Percentiles rank a stretch among this genome's conserved stretches.
Conservation (phyloP, 2,113 vertebrate genomes). For the Taurulus bubalis region DNA sequence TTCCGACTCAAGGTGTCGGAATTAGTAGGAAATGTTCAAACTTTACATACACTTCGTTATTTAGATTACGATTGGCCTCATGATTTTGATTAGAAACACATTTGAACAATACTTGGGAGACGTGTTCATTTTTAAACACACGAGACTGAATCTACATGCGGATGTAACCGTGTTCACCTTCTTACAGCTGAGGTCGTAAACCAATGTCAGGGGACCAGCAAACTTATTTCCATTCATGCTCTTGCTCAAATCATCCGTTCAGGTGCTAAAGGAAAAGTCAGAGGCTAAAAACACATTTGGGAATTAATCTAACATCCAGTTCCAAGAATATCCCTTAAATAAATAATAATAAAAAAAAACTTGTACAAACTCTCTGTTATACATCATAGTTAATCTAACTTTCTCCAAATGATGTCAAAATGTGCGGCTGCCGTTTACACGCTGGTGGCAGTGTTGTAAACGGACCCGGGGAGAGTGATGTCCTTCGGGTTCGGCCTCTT, state of each 20-base stretch:
- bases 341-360: constrained; percentile 48
- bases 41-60: background rate
- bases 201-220: background rate
- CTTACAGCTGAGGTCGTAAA: background rate
- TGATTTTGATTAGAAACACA: background rate
- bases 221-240: background rate
- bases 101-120: background rate
- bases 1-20: background rate
- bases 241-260: background rate
- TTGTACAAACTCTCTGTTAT: constrained; percentile 24
- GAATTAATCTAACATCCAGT: constrained; percentile 1
- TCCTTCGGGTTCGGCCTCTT: constrained; percentile 59
- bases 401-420: constrained; percentile 66
- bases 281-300: background rate
- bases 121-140: background rate
- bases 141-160: background rate
- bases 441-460: constrained; percentile 76
- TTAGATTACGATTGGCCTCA: background rate
- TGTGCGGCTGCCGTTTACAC: constrained; percentile 74
- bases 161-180: background rate
- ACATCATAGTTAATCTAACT: constrained; percentile 63
- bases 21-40: background rate
- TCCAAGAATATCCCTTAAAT: constrained; percentile 44
- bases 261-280: too few relatives aligned
- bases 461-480: constrained; percentile 72